phyloP scores from a whole-genome alignment of 2,888 invertebrate genomes.

The Epirrita christyi region DNA sequence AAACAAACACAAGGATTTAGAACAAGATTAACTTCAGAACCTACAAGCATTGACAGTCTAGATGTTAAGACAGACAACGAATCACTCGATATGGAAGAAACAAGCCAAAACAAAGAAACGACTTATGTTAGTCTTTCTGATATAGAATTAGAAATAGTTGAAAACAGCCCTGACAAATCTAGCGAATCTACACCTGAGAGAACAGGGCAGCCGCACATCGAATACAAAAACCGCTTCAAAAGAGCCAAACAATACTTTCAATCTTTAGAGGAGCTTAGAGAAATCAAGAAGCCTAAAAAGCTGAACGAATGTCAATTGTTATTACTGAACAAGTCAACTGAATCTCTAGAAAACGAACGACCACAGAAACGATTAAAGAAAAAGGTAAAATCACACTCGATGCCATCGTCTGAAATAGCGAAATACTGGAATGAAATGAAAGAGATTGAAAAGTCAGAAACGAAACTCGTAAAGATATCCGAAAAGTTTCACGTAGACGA shows the following conservation, averaged over 20 bases:
- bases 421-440: constrained; percentile 71
- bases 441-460: constrained; percentile 50
- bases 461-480: constrained; percentile 75
- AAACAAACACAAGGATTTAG: constrained; percentile 41
- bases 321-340: constrained; percentile 60
- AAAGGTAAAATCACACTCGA: constrained; percentile 69
- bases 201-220: constrained; percentile 54
- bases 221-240: constrained; percentile 78
- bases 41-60: constrained; percentile 47
- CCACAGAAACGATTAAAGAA: constrained; percentile 61
- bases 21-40: constrained; percentile 47
- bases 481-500: constrained; percentile 82
- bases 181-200: constrained; percentile 57
- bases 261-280: constrained; percentile 73
- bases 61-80: constrained; percentile 50
- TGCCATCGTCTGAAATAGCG: constrained; percentile 76
- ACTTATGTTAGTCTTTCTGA: constrained; percentile 71
- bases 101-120: constrained; percentile 55
- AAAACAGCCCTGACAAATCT: constrained; percentile 57
- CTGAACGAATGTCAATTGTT: constrained; percentile 73
- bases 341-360: constrained; percentile 65
- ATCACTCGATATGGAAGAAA: constrained; percentile 51
- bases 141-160: constrained; percentile 76
- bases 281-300: constrained; percentile 60
- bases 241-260: constrained; percentile 79